A percentile compares a stretch with the other conserved stretches of the same genome.
Evolutionary conservation across 2,113 vertebrate genomes (phyloP).

Genomic region (Bungarus multicinctus): DNA sequence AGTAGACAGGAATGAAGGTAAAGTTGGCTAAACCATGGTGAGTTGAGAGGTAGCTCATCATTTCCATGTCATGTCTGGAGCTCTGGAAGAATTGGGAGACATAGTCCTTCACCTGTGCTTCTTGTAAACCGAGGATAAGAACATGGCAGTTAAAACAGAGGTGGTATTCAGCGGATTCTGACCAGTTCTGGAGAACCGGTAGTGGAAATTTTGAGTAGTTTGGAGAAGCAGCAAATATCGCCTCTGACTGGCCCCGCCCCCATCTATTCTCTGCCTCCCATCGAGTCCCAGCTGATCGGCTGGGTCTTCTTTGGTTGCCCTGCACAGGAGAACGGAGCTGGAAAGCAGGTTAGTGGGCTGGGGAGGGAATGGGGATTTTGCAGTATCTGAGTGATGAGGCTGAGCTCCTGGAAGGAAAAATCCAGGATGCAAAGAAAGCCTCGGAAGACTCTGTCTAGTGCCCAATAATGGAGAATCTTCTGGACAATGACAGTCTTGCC

Average conservation of each 20-base stretch:
- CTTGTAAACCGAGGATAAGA: conserved; percentile 67
- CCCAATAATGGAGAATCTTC: conserved; percentile 74
- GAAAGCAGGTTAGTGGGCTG: too few species aligned
- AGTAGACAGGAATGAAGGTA: conserved; percentile 72
- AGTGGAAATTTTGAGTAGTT: too few species aligned
- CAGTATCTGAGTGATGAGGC: conserved; percentile 23
- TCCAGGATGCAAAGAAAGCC: conserved; percentile 60
- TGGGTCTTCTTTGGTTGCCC: too few species aligned
- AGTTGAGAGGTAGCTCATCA: conserved; percentile 58
- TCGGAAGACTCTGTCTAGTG: conserved; percentile 65
- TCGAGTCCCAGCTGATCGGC: too few species aligned
- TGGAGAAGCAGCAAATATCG: too few species aligned
- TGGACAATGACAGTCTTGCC: too few species aligned
- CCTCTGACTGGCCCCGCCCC: too few species aligned
- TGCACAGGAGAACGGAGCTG: too few species aligned
- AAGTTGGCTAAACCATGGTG: conserved; percentile 64
- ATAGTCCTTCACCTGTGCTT: conserved; percentile 65
- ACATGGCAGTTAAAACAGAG: conserved; percentile 60
- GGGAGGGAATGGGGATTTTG: too few species aligned
- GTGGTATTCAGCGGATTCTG: too few species aligned
- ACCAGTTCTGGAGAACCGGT: conserved; percentile 29
- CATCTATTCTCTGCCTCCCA: too few species aligned
- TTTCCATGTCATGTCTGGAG: conserved; percentile 39
- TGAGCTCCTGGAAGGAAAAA: conserved; percentile 68
- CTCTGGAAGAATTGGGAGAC: conserved; percentile 65